Base-by-base conservation (phyloP, 2,113 vertebrate species). In the Alces alces region DNA sequence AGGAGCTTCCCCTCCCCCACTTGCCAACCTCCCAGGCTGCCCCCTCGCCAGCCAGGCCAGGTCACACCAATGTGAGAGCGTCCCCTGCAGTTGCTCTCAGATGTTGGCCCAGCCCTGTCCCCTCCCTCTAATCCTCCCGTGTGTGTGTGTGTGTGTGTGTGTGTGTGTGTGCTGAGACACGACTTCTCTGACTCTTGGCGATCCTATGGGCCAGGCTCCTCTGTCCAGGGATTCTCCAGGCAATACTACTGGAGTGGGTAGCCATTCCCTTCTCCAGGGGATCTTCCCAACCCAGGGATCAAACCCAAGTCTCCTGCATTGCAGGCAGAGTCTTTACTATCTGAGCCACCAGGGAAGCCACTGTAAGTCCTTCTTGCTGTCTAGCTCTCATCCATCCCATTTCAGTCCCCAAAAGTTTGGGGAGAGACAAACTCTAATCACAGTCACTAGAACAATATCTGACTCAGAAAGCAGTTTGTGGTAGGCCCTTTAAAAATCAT, bases 21-120 rank as follows among this genome's bases (percentile, higher is more conserved):
- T 54, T 6, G 2, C 52, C 61, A 19, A 30, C 0, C 1, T 50
- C 39, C 73, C n/a, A 54, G 19, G 57, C 82, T 13, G 30, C 52
- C 90, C 28, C 14, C 3, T 45, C 5, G 0, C 8, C 21, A 5
- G 73, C 36, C 61, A 82, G 84, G 70, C 30, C 4, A 33, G 23
- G 33, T 12, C 2, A 6, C n/a, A 0, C 2, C 7, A 28, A 16
- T 17, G 25, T 45, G 21, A 16, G 9, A 9, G 9, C 85, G 82
- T 61, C 23, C n/a, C 1, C 36, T 28, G 8, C 3, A n/a, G 60
- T 8, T 6, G 30, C 12, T 76, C 80, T 84, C 33, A 36, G 70
- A 43, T 33, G 39, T 61, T 6, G 12, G 60, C 25, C n/a, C 52
- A 10, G 57, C 33, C 13, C 50, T 12, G 91, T 25, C 14, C 5